Evolutionary conservation across 2,113 vertebrate species (phyloP).

Genomic region (Burhinus oedicnemus): DNA sequence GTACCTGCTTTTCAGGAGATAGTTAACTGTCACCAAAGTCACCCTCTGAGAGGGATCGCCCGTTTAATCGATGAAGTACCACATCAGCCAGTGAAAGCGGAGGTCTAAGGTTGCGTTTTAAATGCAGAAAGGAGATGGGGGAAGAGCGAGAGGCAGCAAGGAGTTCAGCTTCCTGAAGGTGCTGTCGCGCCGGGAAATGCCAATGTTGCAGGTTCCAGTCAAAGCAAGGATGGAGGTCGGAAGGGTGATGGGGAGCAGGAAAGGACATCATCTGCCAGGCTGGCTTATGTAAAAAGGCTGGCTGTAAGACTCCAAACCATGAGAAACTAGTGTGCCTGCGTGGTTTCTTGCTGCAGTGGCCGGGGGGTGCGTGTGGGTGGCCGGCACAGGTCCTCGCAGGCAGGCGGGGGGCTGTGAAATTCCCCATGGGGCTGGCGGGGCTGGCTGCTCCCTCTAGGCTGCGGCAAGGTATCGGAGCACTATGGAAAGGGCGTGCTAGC

Average conservation of each 20-base stretch:
- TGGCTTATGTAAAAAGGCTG: background rate
- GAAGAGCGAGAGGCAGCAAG: background rate
- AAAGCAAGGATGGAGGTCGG: background rate
- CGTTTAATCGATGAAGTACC: background rate
- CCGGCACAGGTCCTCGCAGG: background rate
- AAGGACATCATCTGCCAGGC: background rate
- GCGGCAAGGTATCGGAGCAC: background rate
- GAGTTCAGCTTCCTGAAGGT: background rate
- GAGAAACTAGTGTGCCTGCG: background rate
- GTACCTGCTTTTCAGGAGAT: background rate
- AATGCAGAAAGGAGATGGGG: background rate
- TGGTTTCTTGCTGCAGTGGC: background rate
- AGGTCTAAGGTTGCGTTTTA: background rate
- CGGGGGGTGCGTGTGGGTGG: rapidly evolving
- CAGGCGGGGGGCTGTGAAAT: background rate
- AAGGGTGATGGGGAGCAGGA: background rate
- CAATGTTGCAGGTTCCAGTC: background rate
- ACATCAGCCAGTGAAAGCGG: background rate
- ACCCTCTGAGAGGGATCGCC: background rate
- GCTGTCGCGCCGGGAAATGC: background rate
- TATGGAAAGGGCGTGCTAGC: background rate
- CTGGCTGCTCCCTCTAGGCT: background rate
- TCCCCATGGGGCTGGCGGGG: background rate
- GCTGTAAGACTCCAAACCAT: background rate
- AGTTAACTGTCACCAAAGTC: background rate